phyloP scores from a whole-genome alignment of 64 coral and sea anemone genomes.

The Montipora cactus region DNA sequence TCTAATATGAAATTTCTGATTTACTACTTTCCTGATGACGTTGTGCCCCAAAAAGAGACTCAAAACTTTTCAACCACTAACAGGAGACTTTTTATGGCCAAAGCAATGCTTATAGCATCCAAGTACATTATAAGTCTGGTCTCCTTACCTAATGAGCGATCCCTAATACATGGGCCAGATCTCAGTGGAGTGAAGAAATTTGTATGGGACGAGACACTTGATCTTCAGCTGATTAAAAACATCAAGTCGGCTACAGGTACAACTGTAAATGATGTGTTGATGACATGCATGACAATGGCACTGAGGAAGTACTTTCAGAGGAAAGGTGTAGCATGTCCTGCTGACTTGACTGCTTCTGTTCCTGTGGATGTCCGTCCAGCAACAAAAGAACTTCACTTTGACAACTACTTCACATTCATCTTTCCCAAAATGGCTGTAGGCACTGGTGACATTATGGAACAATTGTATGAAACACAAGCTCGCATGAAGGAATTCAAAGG shows the following conservation, averaged over 20 bases:
- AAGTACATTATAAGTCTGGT: slow-evolving; percentile 36
- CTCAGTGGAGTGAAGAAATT: slow-evolving; percentile 89
- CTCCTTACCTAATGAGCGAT: slow-evolving; percentile 42
- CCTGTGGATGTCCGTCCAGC: slow-evolving; percentile 84
- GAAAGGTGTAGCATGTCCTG: slow-evolving; percentile 70
- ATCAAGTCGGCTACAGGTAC: slow-evolving; percentile 85
- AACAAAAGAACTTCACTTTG: slow-evolving; percentile 40
- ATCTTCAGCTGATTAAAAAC: slow-evolving; percentile 78
- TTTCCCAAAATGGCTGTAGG: slow-evolving; percentile 71
- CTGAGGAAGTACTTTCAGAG: slow-evolving; percentile 83
- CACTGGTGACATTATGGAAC: slow-evolving; percentile 44
- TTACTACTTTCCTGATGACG: slow-evolving; percentile 63
- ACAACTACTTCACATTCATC: slow-evolving; percentile 90
- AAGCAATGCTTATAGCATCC: slow-evolving; percentile 62
- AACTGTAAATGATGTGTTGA: slow-evolving; percentile 94
- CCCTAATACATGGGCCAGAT: slow-evolving; percentile 82
- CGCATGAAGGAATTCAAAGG: slow-evolving; percentile 79
- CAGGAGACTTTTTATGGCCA: slow-evolving; percentile 49
- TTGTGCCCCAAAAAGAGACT: slow-evolving; percentile 57
- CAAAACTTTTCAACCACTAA: slow-evolving; percentile 62
- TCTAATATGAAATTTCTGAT: slow-evolving; percentile 72
- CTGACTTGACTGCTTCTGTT: slow-evolving; percentile 74
- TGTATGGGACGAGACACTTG: slow-evolving; percentile 73
- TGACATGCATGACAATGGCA: slow-evolving; percentile 77
- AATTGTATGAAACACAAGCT: slow-evolving; percentile 74